Evolutionary conservation across 2,113 vertebrate genomes (phyloP), one percentile per base, ranked within the genome.

Genomic region (Daphoenositta chrysoptera): DNA sequence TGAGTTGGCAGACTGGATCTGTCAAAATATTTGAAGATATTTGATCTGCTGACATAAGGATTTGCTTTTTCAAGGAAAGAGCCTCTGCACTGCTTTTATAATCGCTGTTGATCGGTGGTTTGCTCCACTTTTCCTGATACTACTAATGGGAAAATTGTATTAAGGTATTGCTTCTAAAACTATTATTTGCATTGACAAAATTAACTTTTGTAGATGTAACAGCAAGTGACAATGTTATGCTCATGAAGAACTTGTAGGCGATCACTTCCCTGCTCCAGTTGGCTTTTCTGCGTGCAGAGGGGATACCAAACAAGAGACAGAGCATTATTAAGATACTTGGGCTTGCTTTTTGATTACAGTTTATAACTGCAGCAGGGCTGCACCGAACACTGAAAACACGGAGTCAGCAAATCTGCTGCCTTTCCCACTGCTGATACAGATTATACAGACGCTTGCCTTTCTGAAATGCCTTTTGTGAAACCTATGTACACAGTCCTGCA

Each of bases 21-120:
- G 99, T 99, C 98, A 93, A 92, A 90, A 84, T 83, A 33, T 75
- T 91, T 95, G 81, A 96, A 97, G 95, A 95, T 87, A 93, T 37
- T 94, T 97, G 93, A 94, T 97, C 95, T 96, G 96, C 95, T 96
- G 90, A 97, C 60, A 50, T 50, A 83, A 96, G 94, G 96, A 94
- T 94, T 97, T 94, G 51, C 84, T 78, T 97, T 96, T 88, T 89
- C 94, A 96, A 94, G 93, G 97, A 96, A 97, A 97, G 91, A 96
- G 85, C 94, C 83, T 90, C 96, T 97, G 96, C 97, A 97, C 96
- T 97, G 95, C 97, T 97, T 98, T 96, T 96, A 94, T 91, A 97
- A 94, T 96, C 98, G 96, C 99, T 99, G 99, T 99, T 99, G 99
- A 99, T 97, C 98, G 90, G 99, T 99, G 98, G 96, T 97, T 97